Base-by-base conservation (phyloP, 2,113 vertebrate species). In the Hippocampus barbouri region DNA sequence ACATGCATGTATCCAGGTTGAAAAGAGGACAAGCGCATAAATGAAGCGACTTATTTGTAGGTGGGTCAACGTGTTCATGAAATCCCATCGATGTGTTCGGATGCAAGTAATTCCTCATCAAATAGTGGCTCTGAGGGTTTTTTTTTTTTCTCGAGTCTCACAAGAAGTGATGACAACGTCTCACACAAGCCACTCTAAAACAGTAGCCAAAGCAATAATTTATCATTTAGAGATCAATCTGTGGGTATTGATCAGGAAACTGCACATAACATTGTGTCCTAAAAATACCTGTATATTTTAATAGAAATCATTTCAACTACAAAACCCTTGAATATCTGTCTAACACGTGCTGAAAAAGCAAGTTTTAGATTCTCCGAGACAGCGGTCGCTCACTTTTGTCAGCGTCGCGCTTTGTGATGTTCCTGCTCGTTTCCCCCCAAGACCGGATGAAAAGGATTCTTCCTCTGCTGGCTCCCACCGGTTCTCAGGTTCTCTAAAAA, bases 401-500 rank as follows among this genome's bases (percentile, higher is more conserved):
- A n/a, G 38, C 21, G 4, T 27, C 41, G 27, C 43, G 23, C 56
- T 38, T 62, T 63, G 34, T 71, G 64, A 30, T 38, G 70, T 56
- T 74, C 78, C 75, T 79, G 1, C 69, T 74, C 76, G n/a, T 69
- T 82, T 61, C 59, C 79, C 74, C 68, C 56, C 14, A 68, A 75
- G 79, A 70, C 43, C 60, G 56, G 73, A 73, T 82, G 82, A 82
- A 75, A 69, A 73, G 69, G 51, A 68, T 65, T 68, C 69, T 45
- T 83, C 49, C 59, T 65, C 68, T 0, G 66, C 69, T 54, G 73
- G 43, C 72, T 68, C 73, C 62, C 54, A 53, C 12, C 73, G 59
- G 66, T 66, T 38, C 60, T 60, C 66, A 25, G 68, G 27, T 71
- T 74, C 74, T 61, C 6, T 53, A 69, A 15, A 54, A 65, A 61